A percentile compares a stretch with the other conserved stretches of the same genome.
Conservation (phyloP, 2,888 invertebrate genomes). For the Oscheius sp. region DNA sequence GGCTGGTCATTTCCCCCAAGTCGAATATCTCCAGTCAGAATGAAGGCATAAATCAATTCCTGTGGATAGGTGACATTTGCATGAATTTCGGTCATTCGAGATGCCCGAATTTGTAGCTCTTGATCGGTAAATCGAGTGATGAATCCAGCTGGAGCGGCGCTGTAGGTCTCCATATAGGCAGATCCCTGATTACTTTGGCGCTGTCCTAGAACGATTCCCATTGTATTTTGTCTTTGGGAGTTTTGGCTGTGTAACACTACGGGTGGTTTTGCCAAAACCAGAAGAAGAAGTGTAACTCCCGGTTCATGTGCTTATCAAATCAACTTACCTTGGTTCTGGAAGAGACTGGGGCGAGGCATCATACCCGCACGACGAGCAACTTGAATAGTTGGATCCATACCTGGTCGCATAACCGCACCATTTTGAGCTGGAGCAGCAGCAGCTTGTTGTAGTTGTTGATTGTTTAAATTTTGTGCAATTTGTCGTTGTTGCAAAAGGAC, state of each 20-base stretch:
- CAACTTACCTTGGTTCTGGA: no score
- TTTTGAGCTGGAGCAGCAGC: background rate
- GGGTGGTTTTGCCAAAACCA: no score
- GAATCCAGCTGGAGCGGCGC: slow-evolving; percentile 15
- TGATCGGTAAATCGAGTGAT: slow-evolving; percentile 1
- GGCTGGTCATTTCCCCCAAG: slow-evolving; percentile 5
- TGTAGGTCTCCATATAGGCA: slow-evolving; percentile 15
- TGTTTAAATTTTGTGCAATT: no score
- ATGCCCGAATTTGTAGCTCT: background rate
- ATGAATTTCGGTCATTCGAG: slow-evolving; percentile 10
- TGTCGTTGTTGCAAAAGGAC: no score
- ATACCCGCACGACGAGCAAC: no score
- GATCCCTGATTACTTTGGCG: background rate
- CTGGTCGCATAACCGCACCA: background rate
- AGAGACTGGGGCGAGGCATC: no score
- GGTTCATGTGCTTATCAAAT: no score
- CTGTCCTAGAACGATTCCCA: background rate
- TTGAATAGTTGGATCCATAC: no score
- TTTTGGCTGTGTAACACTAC: background rate
- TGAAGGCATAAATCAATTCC: slow-evolving; percentile 14
- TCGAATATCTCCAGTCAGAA: slow-evolving; percentile 14
- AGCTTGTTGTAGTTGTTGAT: background rate
- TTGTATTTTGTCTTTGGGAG: background rate
- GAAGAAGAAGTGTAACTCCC: no score
- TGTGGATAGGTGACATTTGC: background rate